Evolutionary conservation across 64 coral and sea anemone genomes (phyloP), one percentile per base, ranked within the genome.

Genomic region (Anthopleura sola): DNA sequence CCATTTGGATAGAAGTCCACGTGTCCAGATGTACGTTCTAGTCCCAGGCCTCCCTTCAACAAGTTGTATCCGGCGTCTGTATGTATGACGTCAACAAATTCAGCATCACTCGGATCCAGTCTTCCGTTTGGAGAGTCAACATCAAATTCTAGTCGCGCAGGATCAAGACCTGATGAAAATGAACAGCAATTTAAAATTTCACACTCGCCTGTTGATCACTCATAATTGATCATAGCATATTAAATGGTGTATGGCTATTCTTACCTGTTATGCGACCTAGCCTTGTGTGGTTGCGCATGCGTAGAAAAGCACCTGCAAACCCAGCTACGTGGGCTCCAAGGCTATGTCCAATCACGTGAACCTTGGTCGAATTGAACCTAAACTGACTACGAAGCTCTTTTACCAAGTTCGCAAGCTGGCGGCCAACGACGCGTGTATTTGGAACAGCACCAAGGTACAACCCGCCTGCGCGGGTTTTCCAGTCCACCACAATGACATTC

Each of bases 1-100:
- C 89, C 93, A 68, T 95, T 95, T 29, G 93, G 93, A 50, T 95
- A 95, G 51, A 89, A 95, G 83, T 95, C 93, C 48, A 95, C 86
- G 86, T 95, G 89, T 89, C 93, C 93, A 53, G 86, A 88, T 31
- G 86, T 86, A 5, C 90, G 75, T 36, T 39, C 44, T 31, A 95
- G 78, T 84, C 93, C 93, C 62, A 95, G 83, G 7, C 86, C 78
- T n/a, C 83, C 69, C 78, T 89, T 83, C 60, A 87, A 13, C 60
- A 87, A 13, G 12, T 83, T 18, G 31, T 86, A 75, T 11, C 90
- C 87, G 5, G 83, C 83, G 44, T 95, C 93, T 69, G 82, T 95
- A 46, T 95, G 93, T 16, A 95, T 92, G 50, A 95, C 83, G 83
- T 95, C 93, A 44, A 95, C 93, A 86, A 95, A 95, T 24, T 37